Conservation (phyloP, 2,113 vertebrate species). For the Thunnus thynnus region DNA sequence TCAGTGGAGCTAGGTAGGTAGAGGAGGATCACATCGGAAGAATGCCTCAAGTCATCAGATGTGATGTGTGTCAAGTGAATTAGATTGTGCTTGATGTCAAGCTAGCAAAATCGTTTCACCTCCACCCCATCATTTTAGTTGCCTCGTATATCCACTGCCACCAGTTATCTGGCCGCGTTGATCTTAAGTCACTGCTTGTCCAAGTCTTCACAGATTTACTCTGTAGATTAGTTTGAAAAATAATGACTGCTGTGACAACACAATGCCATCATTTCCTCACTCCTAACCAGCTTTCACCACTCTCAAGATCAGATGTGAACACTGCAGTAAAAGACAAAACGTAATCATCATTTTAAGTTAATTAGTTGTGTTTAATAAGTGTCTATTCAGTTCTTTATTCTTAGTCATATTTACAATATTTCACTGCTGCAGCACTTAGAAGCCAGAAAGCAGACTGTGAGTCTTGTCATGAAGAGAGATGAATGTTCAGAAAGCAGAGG, state of each 20-base stretch:
- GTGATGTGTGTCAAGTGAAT: constrained; percentile 47
- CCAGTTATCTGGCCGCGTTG: constrained; percentile 71
- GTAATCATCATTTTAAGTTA: constrained; percentile 18
- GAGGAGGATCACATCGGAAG: constrained; percentile 15
- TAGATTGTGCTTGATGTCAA: constrained; percentile 64
- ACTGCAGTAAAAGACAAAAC: constrained; percentile 7
- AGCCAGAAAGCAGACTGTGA: constrained; percentile 29
- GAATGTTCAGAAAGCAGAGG: constrained; percentile 75
- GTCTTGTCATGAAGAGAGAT: constrained; percentile 58
- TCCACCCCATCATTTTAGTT: constrained; percentile 64
- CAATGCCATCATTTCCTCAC: constrained; percentile 21
- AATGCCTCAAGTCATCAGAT: constrained; percentile 47
- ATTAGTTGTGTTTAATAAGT: constrained; percentile 21
- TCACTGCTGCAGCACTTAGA: constrained; percentile 18
- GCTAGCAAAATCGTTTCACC: constrained; percentile 59
- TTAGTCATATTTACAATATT: constrained; percentile 36
- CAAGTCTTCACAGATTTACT: constrained; percentile 63
- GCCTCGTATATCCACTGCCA: constrained; percentile 53
- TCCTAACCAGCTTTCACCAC: constrained; percentile 4
- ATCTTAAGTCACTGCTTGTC: constrained; percentile 70
- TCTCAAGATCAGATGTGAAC: background rate
- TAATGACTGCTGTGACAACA: constrained; percentile 43
- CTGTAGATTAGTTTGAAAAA: constrained; percentile 68
- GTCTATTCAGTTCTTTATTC: background rate
- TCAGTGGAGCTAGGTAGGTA: background rate